These are phyloP conservation scores for Cromileptes altivelis DNA, from an alignment of 2,113 vertebrate species.

Conservation along the genomic window DNA sequence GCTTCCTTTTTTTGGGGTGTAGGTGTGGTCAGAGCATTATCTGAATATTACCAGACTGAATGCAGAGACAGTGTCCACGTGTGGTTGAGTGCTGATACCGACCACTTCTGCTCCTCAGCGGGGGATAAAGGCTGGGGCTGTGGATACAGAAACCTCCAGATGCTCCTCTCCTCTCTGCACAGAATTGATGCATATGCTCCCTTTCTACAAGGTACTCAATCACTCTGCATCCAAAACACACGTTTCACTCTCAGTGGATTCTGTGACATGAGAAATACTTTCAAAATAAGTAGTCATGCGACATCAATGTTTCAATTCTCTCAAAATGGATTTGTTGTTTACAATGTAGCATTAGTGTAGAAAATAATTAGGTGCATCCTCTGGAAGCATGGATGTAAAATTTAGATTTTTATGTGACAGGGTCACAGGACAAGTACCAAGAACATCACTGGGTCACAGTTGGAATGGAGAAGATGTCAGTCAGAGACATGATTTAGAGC, in stretches of 20 bases:
- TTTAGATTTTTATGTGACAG: no score
- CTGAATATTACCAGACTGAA: conserved; percentile 86
- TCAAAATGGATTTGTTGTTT: no score
- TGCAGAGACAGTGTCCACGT: conserved; percentile 85
- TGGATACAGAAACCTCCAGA: conserved; percentile 97
- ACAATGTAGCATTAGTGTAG: no score
- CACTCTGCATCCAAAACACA: background rate
- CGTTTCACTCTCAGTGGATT: no score
- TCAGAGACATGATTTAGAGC: background rate
- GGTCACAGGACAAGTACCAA: no score
- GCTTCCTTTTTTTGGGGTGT: background rate
- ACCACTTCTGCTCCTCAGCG: conserved; percentile 91
- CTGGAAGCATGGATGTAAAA: no score
- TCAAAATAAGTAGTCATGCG: no score
- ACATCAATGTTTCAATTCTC: no score
- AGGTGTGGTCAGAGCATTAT: conserved; percentile 89
- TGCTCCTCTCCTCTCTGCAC: conserved; percentile 92
- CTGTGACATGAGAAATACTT: no score
- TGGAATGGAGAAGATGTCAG: background rate
- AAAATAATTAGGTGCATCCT: no score
- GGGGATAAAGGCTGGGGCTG: conserved; percentile 97
- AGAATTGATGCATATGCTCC: conserved; percentile 83
- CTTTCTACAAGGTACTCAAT: conserved; percentile 84
- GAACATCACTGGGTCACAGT: background rate
- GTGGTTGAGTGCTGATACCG: conserved; percentile 90